Conservation (phyloP, 64 coral and sea anemone species). For the Anthopleura sola region DNA sequence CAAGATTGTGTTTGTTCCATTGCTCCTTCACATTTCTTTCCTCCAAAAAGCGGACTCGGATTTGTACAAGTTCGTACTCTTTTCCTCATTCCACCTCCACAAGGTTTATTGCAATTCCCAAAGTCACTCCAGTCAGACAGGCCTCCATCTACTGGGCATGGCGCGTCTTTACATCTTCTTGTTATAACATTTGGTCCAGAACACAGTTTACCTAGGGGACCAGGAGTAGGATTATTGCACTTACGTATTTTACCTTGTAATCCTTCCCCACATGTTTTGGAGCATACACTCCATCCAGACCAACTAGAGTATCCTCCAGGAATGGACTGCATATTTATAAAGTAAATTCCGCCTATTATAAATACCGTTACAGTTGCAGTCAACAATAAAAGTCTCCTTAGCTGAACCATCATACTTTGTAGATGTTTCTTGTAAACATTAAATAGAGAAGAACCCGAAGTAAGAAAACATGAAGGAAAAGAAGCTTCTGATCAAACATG, state of each 20-base stretch:
- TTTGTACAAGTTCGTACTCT: constrained; percentile 63
- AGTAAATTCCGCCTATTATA: constrained; percentile 17
- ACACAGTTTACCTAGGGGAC: constrained; percentile 33
- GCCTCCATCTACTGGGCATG: constrained; percentile 59
- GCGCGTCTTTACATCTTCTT: constrained; percentile 31
- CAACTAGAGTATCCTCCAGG: constrained; percentile 34
- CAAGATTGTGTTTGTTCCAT: constrained; percentile 40
- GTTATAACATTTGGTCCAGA: constrained; percentile 23
- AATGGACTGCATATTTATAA: background rate
- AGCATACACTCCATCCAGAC: constrained; percentile 47
- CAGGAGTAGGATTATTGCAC: constrained; percentile 39
- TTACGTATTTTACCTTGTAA: constrained; percentile 8
- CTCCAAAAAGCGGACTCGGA: constrained; percentile 49
- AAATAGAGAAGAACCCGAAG: background rate
- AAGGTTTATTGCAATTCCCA: constrained; percentile 50
- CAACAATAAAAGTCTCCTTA: constrained; percentile 7
- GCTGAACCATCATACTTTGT: background rate
- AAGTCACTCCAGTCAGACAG: constrained; percentile 50
- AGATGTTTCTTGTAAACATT: background rate
- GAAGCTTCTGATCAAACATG: background rate
- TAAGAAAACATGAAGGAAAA: background rate
- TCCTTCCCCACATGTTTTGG: constrained; percentile 44
- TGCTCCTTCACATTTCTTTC: constrained; percentile 39
- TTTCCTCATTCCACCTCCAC: constrained; percentile 61
- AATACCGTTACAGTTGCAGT: background rate